Conservation (phyloP, 1,140 invertebrate species). For the Neoseiulus cucumeris region DNA sequence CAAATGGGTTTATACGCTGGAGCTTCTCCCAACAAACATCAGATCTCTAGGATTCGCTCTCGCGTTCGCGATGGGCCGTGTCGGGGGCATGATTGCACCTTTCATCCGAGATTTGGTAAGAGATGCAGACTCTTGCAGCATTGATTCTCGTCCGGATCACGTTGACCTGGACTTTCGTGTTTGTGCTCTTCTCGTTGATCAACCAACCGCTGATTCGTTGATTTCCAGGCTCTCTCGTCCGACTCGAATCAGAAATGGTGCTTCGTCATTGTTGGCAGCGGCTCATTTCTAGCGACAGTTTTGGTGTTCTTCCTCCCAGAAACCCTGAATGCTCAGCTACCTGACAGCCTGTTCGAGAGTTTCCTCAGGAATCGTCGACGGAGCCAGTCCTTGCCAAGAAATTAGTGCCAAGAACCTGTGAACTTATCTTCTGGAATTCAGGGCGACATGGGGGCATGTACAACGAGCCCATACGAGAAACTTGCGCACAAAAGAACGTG, state of each 20-base stretch:
- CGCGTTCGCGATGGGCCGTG: neutral
- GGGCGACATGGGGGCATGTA: neutral
- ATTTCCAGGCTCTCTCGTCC: neutral
- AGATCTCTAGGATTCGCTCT: neutral
- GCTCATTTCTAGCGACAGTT: neutral
- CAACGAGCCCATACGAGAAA: neutral
- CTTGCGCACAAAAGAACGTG: neutral
- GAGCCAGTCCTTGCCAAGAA: neutral
- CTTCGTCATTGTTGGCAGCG: neutral
- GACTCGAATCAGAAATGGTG: neutral
- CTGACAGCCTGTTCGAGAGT: neutral
- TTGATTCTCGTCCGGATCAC: neutral
- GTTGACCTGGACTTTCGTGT: too few relatives aligned
- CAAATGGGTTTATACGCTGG: conserved; percentile 5
- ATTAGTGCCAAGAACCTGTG: neutral
- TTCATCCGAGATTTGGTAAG: neutral
- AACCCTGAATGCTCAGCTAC: neutral
- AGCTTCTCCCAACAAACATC: neutral
- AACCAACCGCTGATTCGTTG: neutral
- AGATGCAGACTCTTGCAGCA: neutral
- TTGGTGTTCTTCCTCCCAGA: conserved; percentile 4
- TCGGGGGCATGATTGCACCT: neutral
- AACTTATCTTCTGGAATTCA: neutral
- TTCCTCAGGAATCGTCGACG: neutral
- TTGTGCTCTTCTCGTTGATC: neutral